Evolutionary conservation across 2,888 invertebrate species (phyloP).

Genomic region (Chymomyza amoena): DNA sequence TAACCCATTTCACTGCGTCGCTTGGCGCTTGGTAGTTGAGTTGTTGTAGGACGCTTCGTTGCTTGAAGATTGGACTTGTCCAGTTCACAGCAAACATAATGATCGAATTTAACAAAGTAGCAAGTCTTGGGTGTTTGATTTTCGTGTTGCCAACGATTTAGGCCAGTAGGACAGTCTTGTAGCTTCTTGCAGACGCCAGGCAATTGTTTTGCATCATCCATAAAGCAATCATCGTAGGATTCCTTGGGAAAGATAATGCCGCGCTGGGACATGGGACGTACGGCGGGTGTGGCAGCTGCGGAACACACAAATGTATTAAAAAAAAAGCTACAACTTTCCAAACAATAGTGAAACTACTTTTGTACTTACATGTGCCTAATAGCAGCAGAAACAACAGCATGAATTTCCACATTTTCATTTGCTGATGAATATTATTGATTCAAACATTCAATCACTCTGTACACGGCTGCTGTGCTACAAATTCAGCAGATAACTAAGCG

Average conservation of each 20-base stretch:
- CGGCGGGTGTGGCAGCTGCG: conserved; percentile 47
- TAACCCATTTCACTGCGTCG: conserved; percentile 57
- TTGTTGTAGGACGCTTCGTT: not conserved
- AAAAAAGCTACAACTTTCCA: not conserved
- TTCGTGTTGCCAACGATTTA: conserved; percentile 53
- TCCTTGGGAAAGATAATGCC: conserved; percentile 64
- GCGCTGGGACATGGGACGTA: conserved; percentile 48
- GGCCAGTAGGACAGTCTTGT: conserved; percentile 57
- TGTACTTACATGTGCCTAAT: not conserved
- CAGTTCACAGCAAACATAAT: conserved; percentile 62
- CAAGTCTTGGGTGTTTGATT: conserved; percentile 65
- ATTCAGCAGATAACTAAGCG: conserved; percentile 27
- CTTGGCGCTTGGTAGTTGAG: conserved; percentile 11
- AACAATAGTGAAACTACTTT: conserved; percentile 11
- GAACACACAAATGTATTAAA: not conserved
- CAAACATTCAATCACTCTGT: not conserved
- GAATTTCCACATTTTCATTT: conserved; percentile 14
- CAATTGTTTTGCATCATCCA: conserved; percentile 38
- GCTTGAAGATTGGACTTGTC: not conserved
- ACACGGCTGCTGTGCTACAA: conserved; percentile 26
- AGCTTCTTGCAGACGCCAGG: conserved; percentile 57
- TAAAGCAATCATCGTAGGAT: conserved; percentile 55
- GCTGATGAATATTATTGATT: not conserved
- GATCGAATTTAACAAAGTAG: conserved; percentile 70
- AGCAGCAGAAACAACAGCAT: not conserved